Base-by-base conservation (phyloP, 2,113 vertebrate species). In the Erythrolamprus reginae region DNA sequence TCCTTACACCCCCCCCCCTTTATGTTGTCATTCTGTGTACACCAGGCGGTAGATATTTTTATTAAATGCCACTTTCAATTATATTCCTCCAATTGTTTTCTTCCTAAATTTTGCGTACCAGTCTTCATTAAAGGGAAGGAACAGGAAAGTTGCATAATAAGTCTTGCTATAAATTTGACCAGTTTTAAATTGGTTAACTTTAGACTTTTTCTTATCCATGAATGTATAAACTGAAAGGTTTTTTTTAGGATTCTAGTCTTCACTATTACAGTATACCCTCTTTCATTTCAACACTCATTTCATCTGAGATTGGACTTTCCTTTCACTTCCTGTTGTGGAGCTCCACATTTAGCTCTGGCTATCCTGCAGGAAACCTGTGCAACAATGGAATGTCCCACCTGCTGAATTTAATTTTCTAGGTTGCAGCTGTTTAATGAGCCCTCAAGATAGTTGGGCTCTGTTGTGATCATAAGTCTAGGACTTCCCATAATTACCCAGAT, bases 221-320 rank as follows among this genome's bases (percentile, higher is more conserved):
- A 97, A 96, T 84, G 95, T 93, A 83, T 55, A 94, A 96, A 96
- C 92, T 91, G 85, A 95, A 91, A 89, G n/a, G n/a, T n/a, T n/a
- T 94, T 96, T 96, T 94, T 95, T 28, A 50, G 94, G 95, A 96
- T 96, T 88, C 53, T 13, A 95, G 8, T 53, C 92, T 90, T 91
- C 89, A n/a, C 50, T 91, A 92, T 93, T 95, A 65, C 61, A 94
- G 94, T 56, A 42, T 93, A 95, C 93, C 90, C 83, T 93, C 23
- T 89, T 92, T 95, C 88, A 82, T 48, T 96, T 95, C 90, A 89
- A 92, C 90, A 87, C 47, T 55, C 88, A 1, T 91, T 93, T 95
- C 94, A 91, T 92, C 61, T 88, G 94, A 88, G 89, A 89, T 86
- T 55, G 93, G 42, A 83, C 52, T n/a, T 94, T 94, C 50, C 26